phyloP scores from a whole-genome alignment of 2,113 vertebrate genomes.

The Isurus oxyrinchus region DNA sequence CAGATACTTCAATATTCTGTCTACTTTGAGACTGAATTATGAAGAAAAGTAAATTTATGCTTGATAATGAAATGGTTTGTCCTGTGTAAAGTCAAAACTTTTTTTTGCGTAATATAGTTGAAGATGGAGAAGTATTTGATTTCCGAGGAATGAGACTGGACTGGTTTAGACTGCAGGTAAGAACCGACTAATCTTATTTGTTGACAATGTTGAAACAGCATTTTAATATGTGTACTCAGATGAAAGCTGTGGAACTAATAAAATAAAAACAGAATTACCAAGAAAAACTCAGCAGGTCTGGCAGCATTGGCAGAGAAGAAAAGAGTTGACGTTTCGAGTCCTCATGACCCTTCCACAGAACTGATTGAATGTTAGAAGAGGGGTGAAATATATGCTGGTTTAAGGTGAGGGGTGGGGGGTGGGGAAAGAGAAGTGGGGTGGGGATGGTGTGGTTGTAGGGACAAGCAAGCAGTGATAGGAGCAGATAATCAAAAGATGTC shows the following conservation, averaged over 20 bases:
- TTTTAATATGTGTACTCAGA: background rate
- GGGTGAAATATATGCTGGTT: no score
- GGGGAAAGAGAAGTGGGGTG: no score
- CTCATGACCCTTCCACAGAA: no score
- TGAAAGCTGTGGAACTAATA: background rate
- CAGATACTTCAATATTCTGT: background rate
- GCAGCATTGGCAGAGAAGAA: no score
- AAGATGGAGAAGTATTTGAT: constrained; percentile 98
- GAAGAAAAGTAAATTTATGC: background rate
- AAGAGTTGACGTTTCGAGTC: no score
- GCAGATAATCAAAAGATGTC: no score
- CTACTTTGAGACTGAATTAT: background rate
- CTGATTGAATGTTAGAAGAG: no score
- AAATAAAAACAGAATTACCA: no score
- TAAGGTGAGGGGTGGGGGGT: no score
- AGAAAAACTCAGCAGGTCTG: no score
- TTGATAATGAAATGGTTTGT: background rate
- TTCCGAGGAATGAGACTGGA: constrained; percentile 97
- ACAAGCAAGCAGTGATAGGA: no score
- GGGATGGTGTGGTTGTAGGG: no score
- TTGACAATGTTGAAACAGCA: background rate
- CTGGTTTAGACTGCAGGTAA: constrained; percentile 97
- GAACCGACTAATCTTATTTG: constrained; percentile 17
- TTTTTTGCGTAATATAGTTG: constrained; percentile 66
- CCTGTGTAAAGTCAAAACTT: background rate